phyloP scores from a whole-genome alignment of 2,888 invertebrate species.

The Maniola hyperantus region DNA sequence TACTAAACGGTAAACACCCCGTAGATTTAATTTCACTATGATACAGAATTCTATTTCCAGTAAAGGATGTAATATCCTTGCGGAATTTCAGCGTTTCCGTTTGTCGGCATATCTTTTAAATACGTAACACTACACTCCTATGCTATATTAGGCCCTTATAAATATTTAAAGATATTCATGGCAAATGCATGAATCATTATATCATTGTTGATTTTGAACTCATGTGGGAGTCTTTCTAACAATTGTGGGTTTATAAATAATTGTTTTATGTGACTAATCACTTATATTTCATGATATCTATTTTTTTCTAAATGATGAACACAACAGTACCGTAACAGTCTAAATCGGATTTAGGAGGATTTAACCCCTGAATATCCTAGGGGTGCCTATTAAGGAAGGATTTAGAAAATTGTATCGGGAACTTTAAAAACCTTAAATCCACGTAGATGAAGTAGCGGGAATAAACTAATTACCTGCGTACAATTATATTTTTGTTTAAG shows the following conservation, averaged over 20 bases:
- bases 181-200: slow-evolving; percentile 20
- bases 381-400: too few species aligned
- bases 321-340: too few species aligned
- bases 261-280: slow-evolving; percentile 14
- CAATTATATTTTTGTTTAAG: too few species aligned
- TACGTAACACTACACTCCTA: not conserved
- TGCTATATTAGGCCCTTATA: slow-evolving; percentile 18
- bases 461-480: too few species aligned
- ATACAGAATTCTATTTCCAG: slow-evolving; percentile 5
- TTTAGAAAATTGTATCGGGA: too few species aligned
- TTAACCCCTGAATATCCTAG: too few species aligned
- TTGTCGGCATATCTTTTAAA: slow-evolving; percentile 8
- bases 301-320: not conserved
- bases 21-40: not conserved
- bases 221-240: slow-evolving; percentile 24
- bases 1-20: too few species aligned
- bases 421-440: too few species aligned
- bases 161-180: slow-evolving; percentile 20
- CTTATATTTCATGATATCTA: not conserved
- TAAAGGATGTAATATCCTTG: slow-evolving; percentile 1
- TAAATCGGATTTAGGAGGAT: too few species aligned
- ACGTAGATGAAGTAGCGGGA: too few species aligned
- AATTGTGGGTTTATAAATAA: slow-evolving; percentile 20
- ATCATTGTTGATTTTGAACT: slow-evolving; percentile 13
- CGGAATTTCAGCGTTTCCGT: slow-evolving; percentile 31